Evolutionary conservation across 2,113 vertebrate genomes (phyloP).

Genomic region (Phainopepla nitens): DNA sequence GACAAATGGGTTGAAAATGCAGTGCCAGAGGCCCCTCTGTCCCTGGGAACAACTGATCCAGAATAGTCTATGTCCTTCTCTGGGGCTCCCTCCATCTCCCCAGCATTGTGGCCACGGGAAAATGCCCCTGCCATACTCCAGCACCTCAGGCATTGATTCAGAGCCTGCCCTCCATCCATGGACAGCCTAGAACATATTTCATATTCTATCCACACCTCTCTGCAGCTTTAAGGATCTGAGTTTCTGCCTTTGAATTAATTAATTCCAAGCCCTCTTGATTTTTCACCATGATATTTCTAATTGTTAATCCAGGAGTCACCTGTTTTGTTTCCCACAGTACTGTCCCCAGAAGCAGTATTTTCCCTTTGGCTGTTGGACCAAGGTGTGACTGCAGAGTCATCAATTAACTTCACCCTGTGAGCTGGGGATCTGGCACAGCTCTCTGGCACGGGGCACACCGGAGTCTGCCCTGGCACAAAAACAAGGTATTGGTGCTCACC

Average conservation of each 20-base stretch:
- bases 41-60: neutral
- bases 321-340: neutral
- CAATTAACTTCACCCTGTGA: neutral
- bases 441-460: neutral
- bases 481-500: accelerated
- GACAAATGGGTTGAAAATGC: accelerated
- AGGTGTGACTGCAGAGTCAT: neutral
- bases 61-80: accelerated
- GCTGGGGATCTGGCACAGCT: neutral
- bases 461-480: neutral
- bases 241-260: conserved; percentile 8
- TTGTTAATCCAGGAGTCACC: neutral
- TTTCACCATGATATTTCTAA: neutral
- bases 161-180: neutral
- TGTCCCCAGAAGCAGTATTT: neutral
- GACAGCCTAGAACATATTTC: neutral
- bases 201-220: neutral
- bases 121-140: neutral
- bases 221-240: neutral
- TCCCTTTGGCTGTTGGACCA: neutral
- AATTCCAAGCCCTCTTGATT: neutral
- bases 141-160: neutral
- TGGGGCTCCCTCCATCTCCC: neutral
- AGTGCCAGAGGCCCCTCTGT: accelerated
- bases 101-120: accelerated